Base-by-base conservation (phyloP, 2,797 vertebrate genomes). In the Leptatherina wallacei region DNA sequence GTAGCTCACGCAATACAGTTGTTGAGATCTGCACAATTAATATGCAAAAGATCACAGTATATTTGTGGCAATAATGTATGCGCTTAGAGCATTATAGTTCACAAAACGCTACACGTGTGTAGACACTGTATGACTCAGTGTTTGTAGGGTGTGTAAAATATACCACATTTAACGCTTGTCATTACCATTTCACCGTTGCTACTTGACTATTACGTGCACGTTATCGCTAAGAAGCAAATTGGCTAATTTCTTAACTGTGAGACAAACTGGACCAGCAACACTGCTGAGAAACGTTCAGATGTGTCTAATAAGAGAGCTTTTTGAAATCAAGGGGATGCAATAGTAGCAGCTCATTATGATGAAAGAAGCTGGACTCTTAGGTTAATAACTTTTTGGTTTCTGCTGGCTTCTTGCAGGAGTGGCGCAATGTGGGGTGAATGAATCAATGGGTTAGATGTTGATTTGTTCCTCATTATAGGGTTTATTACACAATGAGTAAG, bases 61-160 rank as follows among this genome's bases (percentile, higher is more conserved):
- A 90, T 81, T 89, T 94, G 90, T 94, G 91, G 94, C 94, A 94
- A 95, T 94, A 94, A 94, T 89, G 86, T 88, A 79, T 91, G 88
- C 87, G 92, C 93, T 93, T 88, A 65, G 42, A 66, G 77, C 88
- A 86, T 85, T 75, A 81, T 82, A 75, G 84, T 80, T 88, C 73
- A 84, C 79, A 70, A 67, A 83, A 81, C 1, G 57, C 73, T 81
- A 78, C 58, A 84, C 72, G 71, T 85, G 65, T 86, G 75, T 71
- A 81, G 54, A 80, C 78, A 85, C 82, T 82, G 76, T 78, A 80
- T 80, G 83, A 77, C 36, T 81, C 82, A 71, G 81, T 86, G 83
- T 90, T 88, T 73, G 77, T 90, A 66, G 71, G 40, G 67, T 88
- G 65, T 85, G 86, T 70, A 59, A 73, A 68, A 77, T 81, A 64